Conservation (phyloP, 2,113 vertebrate genomes). For the Hydrochoerus hydrochaeris region DNA sequence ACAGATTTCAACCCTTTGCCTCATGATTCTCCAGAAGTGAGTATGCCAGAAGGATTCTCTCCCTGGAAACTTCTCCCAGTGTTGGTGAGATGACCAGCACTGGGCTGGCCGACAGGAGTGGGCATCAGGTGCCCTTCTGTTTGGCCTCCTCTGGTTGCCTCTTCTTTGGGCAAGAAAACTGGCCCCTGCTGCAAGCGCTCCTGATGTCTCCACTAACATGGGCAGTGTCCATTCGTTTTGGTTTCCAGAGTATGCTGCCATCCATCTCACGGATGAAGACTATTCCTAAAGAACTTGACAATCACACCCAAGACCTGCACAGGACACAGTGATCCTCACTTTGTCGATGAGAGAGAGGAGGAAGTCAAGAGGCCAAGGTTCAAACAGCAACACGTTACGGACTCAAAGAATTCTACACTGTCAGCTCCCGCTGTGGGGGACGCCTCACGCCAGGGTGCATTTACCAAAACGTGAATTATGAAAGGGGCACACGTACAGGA, state of each 20-base stretch:
- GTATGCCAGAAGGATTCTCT: constrained; percentile 7
- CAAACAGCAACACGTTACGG: neutral
- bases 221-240: neutral
- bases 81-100: neutral
- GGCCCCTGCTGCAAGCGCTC: neutral
- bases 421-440: neutral
- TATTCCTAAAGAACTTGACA: neutral
- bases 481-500: neutral
- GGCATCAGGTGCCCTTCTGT: neutral
- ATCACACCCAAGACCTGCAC: neutral
- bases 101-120: neutral
- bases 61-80: constrained; percentile 5
- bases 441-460: neutral
- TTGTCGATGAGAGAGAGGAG: neutral
- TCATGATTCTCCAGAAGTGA: constrained; percentile 68
- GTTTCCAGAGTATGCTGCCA: neutral
- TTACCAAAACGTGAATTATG: neutral
- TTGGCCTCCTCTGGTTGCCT: neutral
- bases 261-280: neutral
- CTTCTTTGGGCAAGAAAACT: neutral
- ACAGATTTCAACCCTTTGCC: constrained; percentile 59
- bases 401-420: neutral
- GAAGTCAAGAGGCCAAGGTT: neutral
- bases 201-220: neutral
- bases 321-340: neutral